Conservation (phyloP, 2,888 invertebrate species). For the Sceliomorpha sp. region DNA sequence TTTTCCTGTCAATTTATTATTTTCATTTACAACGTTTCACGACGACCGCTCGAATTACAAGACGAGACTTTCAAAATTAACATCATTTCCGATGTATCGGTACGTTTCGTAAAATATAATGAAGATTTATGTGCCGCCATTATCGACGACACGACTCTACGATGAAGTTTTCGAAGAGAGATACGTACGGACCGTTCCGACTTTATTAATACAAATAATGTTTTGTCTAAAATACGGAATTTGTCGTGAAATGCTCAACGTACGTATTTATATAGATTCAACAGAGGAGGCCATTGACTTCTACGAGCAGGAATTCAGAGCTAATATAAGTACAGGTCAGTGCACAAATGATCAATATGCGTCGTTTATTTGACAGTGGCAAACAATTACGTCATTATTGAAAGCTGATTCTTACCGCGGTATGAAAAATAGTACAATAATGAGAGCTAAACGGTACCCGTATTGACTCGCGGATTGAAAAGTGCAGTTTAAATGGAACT, state of each 20-base stretch:
- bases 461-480: not conserved
- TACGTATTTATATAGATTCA: slow-evolving; percentile 4
- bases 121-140: too few species aligned
- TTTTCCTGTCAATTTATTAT: slow-evolving; percentile 1
- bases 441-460: not conserved
- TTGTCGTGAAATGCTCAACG: too few species aligned
- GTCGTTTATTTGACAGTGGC: slow-evolving; percentile 12
- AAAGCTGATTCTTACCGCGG: slow-evolving; percentile 10
- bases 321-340: slow-evolving; percentile 23
- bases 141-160: too few species aligned
- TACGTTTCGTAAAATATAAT: too few species aligned
- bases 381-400: slow-evolving; percentile 25
- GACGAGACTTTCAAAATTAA: too few species aligned
- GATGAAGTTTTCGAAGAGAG: too few species aligned
- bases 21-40: too few species aligned
- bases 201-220: too few species aligned
- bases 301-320: slow-evolving; percentile 6
- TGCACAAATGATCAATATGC: slow-evolving; percentile 33
- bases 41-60: too few species aligned
- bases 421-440: not conserved
- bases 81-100: too few species aligned
- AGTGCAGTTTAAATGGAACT: not conserved
- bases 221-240: too few species aligned
- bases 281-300: slow-evolving; percentile 9
- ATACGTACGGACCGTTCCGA: too few species aligned